Conservation (phyloP, 2,888 invertebrate species). For the Lasioglossum oenotherae region DNA sequence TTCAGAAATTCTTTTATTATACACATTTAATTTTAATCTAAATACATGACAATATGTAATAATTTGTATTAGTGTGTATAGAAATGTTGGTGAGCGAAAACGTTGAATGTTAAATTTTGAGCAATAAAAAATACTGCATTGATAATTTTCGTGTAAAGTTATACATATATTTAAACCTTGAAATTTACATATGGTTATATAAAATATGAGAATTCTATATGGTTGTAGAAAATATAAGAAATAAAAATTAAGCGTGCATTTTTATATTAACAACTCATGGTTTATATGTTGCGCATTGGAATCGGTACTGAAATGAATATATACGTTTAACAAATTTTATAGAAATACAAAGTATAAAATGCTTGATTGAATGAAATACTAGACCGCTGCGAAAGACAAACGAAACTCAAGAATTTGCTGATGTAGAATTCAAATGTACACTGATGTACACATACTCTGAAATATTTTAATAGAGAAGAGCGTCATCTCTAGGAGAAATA, state of each 20-base stretch:
- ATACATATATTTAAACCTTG: slow-evolving; percentile 47
- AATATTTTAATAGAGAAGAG: slow-evolving; percentile 1
- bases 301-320: slow-evolving; percentile 8
- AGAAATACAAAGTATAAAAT: background rate
- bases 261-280: background rate
- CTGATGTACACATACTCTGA: background rate
- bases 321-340: background rate
- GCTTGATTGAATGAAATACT: background rate
- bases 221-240: slow-evolving; percentile 29
- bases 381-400: background rate
- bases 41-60: slow-evolving; percentile 38
- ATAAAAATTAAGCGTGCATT: slow-evolving; percentile 29
- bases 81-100: slow-evolving; percentile 55
- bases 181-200: slow-evolving; percentile 12
- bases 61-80: slow-evolving; percentile 54
- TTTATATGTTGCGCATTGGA: slow-evolving; percentile 14
- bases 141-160: slow-evolving; percentile 36
- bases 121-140: slow-evolving; percentile 30
- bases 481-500: slow-evolving; percentile 52
- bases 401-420: slow-evolving; percentile 5
- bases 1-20: slow-evolving; percentile 16
- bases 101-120: slow-evolving; percentile 44
- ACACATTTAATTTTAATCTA: slow-evolving; percentile 23
- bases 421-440: background rate
- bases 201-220: slow-evolving; percentile 22